Conservation (phyloP, 2,888 invertebrate genomes). For the Hipparchia semele region DNA sequence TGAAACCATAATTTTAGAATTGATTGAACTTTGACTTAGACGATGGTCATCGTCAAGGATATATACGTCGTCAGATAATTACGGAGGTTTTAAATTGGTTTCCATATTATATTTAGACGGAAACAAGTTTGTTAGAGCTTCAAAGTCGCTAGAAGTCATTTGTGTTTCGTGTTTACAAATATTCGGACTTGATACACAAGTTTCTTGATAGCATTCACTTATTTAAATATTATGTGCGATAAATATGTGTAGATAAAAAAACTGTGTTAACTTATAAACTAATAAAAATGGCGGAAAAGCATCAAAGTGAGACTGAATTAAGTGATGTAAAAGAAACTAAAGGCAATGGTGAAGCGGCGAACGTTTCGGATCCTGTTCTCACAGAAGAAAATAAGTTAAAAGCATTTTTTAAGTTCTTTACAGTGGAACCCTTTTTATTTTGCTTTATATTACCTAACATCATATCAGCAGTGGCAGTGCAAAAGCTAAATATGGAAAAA, state of each 20-base stretch:
- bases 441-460: conserved; percentile 85
- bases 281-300: conserved; percentile 37
- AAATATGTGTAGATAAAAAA: conserved; percentile 14
- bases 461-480: conserved; percentile 82
- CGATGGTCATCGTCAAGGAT: conserved; percentile 41
- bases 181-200: conserved; percentile 43
- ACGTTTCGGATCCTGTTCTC: conserved; percentile 33
- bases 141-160: conserved; percentile 38
- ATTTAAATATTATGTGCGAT: conserved; percentile 17
- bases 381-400: conserved; percentile 42
- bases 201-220: neutral
- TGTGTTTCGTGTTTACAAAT: conserved; percentile 51
- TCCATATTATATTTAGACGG: conserved; percentile 35
- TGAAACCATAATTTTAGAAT: conserved; percentile 4
- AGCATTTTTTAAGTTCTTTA: conserved; percentile 65
- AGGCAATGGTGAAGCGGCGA: conserved; percentile 27
- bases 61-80: conserved; percentile 26
- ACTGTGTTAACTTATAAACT: neutral
- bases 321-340: conserved; percentile 17
- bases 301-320: conserved; percentile 39
- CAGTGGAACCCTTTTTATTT: conserved; percentile 86
- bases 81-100: conserved; percentile 35
- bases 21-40: conserved; percentile 40
- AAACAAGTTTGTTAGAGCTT: conserved; percentile 48
- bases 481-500: conserved; percentile 81